Evolutionary conservation across 2,113 vertebrate species (phyloP), one percentile per base, ranked within the genome.

Genomic region (Calidris pygmaea): DNA sequence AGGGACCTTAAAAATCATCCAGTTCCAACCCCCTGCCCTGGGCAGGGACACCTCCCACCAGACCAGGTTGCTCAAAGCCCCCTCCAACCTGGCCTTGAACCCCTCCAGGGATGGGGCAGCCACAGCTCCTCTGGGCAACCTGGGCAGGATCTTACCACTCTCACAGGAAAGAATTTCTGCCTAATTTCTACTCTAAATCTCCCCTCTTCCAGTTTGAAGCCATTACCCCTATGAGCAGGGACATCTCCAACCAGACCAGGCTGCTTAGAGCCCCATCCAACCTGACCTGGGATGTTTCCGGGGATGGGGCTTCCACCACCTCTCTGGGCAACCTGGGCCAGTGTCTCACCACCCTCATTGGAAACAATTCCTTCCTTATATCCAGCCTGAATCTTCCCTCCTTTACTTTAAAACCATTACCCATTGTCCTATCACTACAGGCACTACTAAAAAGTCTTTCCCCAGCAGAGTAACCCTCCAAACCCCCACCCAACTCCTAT

Each of bases 1-100:
- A 62, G 70, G 19, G 9, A 30, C 53, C 13, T 19, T 8, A 7
- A 11, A 35, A 8, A 0, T 0, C 35, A 9, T 0, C 27, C 1
- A 19, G 1, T 4, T 1, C 50, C 39, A 16, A 6, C 7, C 7
- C 74, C 30, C 20, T 34, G 41, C 83, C 2, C 0, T 6, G 43
- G 2, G 27, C 70, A 62, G 65, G 48, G 66, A 55, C 58, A 72
- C 29, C n/a, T 15, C 1, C 66, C 37, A 16, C 18, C 1, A 1
- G 7, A 10, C 0, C 55, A 34, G 37, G 65, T 23, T 10, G 66
- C 48, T 48, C 86, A 12, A 8, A 80, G 30, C 67, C 58, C 15
- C 10, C 0, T 41, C 67, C 75, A 88, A 0, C 39, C 74, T 29
- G 47, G 1, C 27, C 66, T 12, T 0, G 35, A 20, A 14, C 8